Evolutionary conservation across 64 coral and sea anemone species (phyloP).

Genomic region (Montipora capricornis): DNA sequence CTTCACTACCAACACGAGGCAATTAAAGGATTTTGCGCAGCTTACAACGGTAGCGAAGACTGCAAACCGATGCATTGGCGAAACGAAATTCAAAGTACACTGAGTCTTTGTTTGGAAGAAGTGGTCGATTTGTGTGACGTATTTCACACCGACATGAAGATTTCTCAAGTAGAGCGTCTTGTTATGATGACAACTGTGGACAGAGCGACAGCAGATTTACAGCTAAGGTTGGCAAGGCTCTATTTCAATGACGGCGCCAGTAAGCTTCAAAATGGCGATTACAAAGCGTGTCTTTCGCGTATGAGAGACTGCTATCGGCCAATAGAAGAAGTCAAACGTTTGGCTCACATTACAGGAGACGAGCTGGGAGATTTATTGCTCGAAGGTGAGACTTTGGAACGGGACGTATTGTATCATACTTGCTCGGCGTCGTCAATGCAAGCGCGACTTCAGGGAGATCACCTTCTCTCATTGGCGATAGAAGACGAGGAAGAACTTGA

Average conservation of each 20-base stretch:
- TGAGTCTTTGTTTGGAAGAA: conserved; percentile 72
- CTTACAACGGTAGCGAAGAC: conserved; percentile 23
- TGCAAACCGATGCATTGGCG: conserved; percentile 64
- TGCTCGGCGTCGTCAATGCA: too few species aligned
- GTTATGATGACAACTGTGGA: conserved; percentile 3
- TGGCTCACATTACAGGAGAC: too few species aligned
- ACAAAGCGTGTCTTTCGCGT: too few species aligned
- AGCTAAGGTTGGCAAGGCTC: conserved; percentile 47
- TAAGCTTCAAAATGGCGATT: background rate
- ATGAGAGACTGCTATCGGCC: too few species aligned
- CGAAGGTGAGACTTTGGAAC: too few species aligned
- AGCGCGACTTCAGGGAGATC: too few species aligned
- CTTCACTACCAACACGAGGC: conserved; percentile 64
- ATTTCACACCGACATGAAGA: conserved; percentile 48
- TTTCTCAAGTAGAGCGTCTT: conserved; percentile 14
- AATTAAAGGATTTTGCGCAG: conserved; percentile 48
- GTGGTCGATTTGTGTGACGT: conserved; percentile 40
- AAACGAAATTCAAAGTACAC: conserved; percentile 31
- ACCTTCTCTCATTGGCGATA: too few species aligned
- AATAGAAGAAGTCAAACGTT: too few species aligned
- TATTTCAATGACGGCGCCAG: conserved; percentile 69
- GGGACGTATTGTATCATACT: too few species aligned
- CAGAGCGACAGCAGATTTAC: conserved; percentile 38
- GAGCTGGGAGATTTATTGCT: too few species aligned
- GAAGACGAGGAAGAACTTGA: conserved; percentile 66